Base-by-base conservation (phyloP, 2,888 invertebrate genomes). In the Spilosoma lubricipeda region DNA sequence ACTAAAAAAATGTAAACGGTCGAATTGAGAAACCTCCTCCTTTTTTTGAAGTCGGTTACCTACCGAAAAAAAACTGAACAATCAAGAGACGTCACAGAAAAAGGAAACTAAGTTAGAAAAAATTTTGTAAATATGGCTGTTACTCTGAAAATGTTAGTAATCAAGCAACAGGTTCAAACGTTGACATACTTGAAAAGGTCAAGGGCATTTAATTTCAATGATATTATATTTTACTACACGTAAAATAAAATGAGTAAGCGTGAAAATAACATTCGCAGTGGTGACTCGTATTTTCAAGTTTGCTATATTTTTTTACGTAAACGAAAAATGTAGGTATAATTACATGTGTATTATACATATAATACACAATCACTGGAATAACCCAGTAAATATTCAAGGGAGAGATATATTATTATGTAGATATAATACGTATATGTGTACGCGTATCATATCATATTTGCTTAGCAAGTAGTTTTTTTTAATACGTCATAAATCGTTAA, bases 91-190 rank as follows among this genome's bases (percentile, higher is more conserved):
- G 3, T 59, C 13, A 20, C 52, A 7, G 33, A 18, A 64, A 30
- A 30, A 30, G 20, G 3, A 64, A 64, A 30, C 36, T 65, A 9
- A 36, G 23, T 15, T 1, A 18, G 30, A 63, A 63, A 63, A 18
- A 63, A 67, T 13, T 45, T 27, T 8, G 67, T 39, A 42, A 27
- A 39, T 45, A 45, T 67, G 45, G 27, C 36, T n/a, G 23, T n/a
- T 36, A 36, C 45, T 33, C 33, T 20, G 36, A 11, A 56, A 36
- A 69, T 33, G 13, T 70, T 45, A 20, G 27, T 67, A 48, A 67
- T 65, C 65, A 70, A 27, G 59, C 52, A 63, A 70, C 52, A 63
- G 56, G 63, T 56, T 27, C 42, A 63, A 63, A 63, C 23, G 39
- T 30, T 27, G 69, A 56, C 36, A 33, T n/a, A 36, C 70, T 63